Evolutionary conservation across 2,113 vertebrate genomes (phyloP).

Genomic region (Rissa tridactyla): DNA sequence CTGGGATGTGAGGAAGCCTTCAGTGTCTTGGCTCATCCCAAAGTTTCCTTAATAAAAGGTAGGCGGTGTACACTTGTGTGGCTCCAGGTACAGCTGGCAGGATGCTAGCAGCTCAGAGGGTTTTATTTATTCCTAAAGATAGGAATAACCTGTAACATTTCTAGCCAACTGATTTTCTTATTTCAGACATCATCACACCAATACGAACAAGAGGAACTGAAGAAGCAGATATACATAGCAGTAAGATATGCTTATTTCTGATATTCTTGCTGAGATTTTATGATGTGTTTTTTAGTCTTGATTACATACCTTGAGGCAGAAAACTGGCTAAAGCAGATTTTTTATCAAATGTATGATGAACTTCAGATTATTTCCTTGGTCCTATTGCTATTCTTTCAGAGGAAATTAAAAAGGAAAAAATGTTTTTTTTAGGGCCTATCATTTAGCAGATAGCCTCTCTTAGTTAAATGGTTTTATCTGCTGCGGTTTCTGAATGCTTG

Average conservation of each 20-base stretch:
- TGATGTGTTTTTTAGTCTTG: background rate
- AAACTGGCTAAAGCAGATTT: background rate
- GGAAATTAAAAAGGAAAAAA: background rate
- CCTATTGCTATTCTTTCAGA: background rate
- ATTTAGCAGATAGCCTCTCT: background rate
- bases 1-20: background rate
- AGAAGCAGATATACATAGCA: background rate
- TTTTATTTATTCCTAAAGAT: background rate
- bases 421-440: background rate
- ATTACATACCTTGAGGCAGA: background rate
- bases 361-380: background rate
- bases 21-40: background rate
- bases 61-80: accelerated
- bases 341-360: background rate
- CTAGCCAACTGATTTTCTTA: background rate
- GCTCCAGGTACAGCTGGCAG: background rate
- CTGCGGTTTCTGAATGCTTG: background rate
- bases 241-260: background rate
- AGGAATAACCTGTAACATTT: background rate
- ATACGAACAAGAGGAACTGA: background rate
- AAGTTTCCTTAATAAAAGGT: background rate
- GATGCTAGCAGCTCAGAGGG: background rate
- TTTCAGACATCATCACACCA: background rate
- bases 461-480: background rate
- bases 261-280: background rate